Conservation (phyloP, 1,140 invertebrate genomes). For the Berghia stephanieae region DNA sequence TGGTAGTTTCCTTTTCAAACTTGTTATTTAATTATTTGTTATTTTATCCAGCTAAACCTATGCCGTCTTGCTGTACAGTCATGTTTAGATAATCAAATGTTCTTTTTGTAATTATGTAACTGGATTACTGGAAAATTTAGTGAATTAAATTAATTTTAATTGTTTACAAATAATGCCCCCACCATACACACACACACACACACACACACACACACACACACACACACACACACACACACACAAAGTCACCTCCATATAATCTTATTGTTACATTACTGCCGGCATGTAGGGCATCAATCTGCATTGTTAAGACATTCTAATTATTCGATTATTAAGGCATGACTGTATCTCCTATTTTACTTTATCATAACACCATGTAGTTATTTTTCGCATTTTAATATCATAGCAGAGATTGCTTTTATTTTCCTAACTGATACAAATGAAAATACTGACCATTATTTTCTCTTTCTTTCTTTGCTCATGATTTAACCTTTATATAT, state of each 20-base stretch:
- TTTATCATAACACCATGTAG: too few relatives aligned
- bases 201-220: neutral
- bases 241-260: neutral
- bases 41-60: constrained; percentile 12
- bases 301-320: too few relatives aligned
- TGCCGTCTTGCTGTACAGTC: neutral
- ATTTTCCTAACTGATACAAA: neutral
- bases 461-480: too few relatives aligned
- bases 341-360: neutral
- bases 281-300: too few relatives aligned
- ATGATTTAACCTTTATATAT: too few relatives aligned
- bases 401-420: neutral
- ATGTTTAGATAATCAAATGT: neutral
- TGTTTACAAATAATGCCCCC: neutral
- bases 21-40: too few relatives aligned
- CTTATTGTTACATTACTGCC: too few relatives aligned
- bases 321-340: neutral
- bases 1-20: too few relatives aligned
- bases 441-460: too few relatives aligned
- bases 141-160: neutral
- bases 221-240: constrained; percentile 7
- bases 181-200: neutral
- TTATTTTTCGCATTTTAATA: neutral
- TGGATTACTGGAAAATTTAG: neutral
- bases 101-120: neutral